These are phyloP conservation scores for Arvicanthis niloticus DNA, from an alignment of 2,113 vertebrate genomes.

Conservation along the genomic window DNA sequence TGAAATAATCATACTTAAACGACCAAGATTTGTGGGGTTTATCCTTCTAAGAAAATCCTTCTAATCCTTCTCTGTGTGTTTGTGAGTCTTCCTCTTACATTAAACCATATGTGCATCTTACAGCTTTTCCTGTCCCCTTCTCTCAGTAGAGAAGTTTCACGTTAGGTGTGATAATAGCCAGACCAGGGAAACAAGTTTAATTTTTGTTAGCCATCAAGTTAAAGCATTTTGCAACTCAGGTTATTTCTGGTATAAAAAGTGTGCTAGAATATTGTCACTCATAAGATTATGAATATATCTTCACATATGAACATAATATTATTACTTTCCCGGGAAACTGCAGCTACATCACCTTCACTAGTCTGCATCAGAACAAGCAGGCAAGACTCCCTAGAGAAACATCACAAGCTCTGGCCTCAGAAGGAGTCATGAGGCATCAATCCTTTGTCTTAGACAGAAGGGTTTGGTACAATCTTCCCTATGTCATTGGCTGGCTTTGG, in stretches of 20 bases:
- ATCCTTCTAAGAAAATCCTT: not conserved
- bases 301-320: no score
- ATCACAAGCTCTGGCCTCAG: not conserved
- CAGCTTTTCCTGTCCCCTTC: not conserved
- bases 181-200: not conserved
- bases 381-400: not conserved
- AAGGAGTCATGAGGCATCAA: not conserved
- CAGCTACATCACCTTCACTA: not conserved
- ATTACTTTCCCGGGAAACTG: not conserved
- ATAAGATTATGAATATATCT: not conserved
- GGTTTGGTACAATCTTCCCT: not conserved
- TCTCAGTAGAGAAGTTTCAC: not conserved
- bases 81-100: not conserved
- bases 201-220: not conserved
- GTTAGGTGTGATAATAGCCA: not conserved
- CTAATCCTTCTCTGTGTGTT: not conserved
- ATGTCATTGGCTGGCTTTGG: not conserved
- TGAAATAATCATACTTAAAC: not conserved
- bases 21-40: not conserved
- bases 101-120: not conserved
- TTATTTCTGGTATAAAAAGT: not conserved
- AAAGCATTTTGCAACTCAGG: not conserved
- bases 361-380: not conserved
- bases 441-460: not conserved
- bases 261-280: not conserved